Percentiles rank a stretch among this genome's conserved stretches.
These are phyloP conservation scores for Bombus consobrinus DNA, from an alignment of 1,140 invertebrate species.

Conservation along the genomic window DNA sequence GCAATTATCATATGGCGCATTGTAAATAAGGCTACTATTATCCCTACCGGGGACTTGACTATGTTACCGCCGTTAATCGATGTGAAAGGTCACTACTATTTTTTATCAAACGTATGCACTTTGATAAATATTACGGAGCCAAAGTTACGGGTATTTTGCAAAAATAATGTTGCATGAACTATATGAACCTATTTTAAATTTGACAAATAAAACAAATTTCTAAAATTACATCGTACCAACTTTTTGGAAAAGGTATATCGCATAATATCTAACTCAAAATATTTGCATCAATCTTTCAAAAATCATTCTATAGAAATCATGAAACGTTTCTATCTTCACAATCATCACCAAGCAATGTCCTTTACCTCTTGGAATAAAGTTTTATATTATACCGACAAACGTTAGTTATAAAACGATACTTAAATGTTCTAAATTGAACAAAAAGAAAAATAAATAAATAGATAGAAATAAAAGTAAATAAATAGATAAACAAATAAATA, in stretches of 20 bases:
- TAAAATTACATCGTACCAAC: background rate
- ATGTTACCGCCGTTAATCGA: background rate
- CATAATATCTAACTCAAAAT: background rate
- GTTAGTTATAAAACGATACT: too few species aligned
- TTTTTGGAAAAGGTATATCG: background rate
- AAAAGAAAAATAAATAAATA: too few species aligned
- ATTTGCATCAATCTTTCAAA: fast-evolving
- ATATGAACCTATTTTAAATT: background rate
- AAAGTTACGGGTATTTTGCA: background rate
- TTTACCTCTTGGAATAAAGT: too few species aligned
- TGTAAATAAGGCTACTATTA: background rate
- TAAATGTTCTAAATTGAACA: too few species aligned
- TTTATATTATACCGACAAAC: too few species aligned
- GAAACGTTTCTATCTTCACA: too few species aligned
- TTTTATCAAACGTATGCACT: slow-evolving; percentile 8
- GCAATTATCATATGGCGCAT: background rate
- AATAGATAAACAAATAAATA: too few species aligned
- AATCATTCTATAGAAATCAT: background rate
- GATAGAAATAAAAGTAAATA: too few species aligned
- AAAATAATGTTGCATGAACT: background rate
- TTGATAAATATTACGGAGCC: slow-evolving; percentile 19
- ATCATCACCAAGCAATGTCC: background rate
- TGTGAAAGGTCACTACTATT: slow-evolving; percentile 18
- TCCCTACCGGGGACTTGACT: background rate
- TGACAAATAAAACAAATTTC: background rate